These are phyloP conservation scores for Acanthopagrus latus DNA, from an alignment of 2,797 vertebrate species.

Conservation along the genomic window DNA sequence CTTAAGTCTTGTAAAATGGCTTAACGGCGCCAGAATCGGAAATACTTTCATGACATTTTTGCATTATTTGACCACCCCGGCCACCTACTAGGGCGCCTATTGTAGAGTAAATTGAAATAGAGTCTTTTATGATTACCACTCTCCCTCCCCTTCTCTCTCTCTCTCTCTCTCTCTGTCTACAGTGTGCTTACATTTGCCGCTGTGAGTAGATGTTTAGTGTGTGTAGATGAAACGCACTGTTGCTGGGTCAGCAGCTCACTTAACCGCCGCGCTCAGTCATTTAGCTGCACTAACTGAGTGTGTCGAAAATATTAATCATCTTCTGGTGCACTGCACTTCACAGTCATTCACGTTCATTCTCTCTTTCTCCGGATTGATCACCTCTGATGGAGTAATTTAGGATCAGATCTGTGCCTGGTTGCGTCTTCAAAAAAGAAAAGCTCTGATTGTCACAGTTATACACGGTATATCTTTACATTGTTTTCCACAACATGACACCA, in stretches of 20 bases:
- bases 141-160: background rate
- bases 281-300: constrained; percentile 57
- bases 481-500: constrained; percentile 61
- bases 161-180: constrained; percentile 11
- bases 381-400: background rate
- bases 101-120: constrained; percentile 29
- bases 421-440: constrained; percentile 4
- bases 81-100: background rate
- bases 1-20: background rate
- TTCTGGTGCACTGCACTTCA: constrained; percentile 36
- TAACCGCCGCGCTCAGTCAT: constrained; percentile 58
- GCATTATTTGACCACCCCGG: background rate
- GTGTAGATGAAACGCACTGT: constrained; percentile 54
- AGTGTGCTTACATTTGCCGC: constrained; percentile 49
- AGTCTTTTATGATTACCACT: constrained; percentile 16
- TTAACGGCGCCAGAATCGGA: background rate
- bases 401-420: constrained; percentile 14
- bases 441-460: constrained; percentile 6
- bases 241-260: constrained; percentile 69
- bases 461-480: constrained; percentile 9
- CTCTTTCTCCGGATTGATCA: constrained; percentile 20
- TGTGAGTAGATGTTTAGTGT: constrained; percentile 55
- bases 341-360: constrained; percentile 2
- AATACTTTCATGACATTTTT: background rate
- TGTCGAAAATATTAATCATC: constrained; percentile 53